These are phyloP conservation scores for Triplophysa bombifrons DNA, from an alignment of 2,797 vertebrate genomes.

Conservation along the genomic window DNA sequence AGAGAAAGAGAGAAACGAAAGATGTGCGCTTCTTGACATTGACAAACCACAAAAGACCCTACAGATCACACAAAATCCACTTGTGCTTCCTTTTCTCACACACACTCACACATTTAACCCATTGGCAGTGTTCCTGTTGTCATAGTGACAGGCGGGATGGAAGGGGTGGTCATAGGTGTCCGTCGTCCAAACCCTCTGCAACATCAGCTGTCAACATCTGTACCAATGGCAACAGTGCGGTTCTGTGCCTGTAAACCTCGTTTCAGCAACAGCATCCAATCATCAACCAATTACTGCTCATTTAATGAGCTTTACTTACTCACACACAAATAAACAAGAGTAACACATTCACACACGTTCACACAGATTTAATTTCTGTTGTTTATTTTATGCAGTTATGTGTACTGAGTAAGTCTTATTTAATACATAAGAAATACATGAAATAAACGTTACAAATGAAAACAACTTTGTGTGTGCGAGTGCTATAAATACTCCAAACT, in stretches of 20 bases:
- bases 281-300: not conserved
- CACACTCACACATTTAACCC: not conserved
- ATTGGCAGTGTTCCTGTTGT: not conserved
- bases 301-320: not conserved
- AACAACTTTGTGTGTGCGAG: slow-evolving; percentile 6
- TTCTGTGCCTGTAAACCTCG: not conserved
- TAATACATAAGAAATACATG: too few relatives aligned
- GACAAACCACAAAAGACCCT: not conserved
- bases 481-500: slow-evolving; percentile 47
- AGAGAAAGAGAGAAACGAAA: not conserved
- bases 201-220: slow-evolving; percentile 31
- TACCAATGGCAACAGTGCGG: slow-evolving; percentile 16
- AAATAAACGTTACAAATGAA: not conserved
- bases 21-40: not conserved
- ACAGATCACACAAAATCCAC: not conserved
- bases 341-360: too few relatives aligned
- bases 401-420: too few relatives aligned
- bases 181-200: slow-evolving; percentile 15
- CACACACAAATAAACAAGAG: too few relatives aligned
- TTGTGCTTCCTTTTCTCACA: not conserved
- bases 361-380: too few relatives aligned
- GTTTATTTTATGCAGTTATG: too few relatives aligned
- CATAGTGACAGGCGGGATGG: slow-evolving; percentile 5
- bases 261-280: slow-evolving; percentile 1
- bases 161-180: slow-evolving; percentile 26